A percentile compares a stretch with the other conserved stretches of the same genome.
phyloP scores from a whole-genome alignment of 2,113 vertebrate species.

The Ibidorhyncha struthersii region DNA sequence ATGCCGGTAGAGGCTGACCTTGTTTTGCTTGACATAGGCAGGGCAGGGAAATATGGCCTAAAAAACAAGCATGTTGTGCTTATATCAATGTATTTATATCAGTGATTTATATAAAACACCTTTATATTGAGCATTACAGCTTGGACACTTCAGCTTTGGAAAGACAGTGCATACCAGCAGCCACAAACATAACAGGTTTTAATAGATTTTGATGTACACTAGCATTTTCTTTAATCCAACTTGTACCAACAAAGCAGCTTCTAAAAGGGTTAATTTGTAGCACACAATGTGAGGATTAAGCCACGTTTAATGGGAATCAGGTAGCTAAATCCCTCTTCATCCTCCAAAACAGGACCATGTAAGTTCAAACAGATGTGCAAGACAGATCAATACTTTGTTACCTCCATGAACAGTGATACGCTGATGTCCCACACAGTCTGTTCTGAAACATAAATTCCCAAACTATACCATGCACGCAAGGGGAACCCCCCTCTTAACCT shows the following conservation, averaged over 20 bases:
- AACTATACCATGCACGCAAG: neutral
- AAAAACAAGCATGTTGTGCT: neutral
- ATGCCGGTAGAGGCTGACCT: neutral
- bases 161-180: neutral
- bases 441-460: neutral
- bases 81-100: neutral
- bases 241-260: neutral
- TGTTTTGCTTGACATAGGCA: neutral
- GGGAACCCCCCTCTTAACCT: neutral
- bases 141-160: neutral
- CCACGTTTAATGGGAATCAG: slow-evolving; percentile 17
- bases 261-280: slow-evolving; percentile 38
- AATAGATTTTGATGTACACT: neutral
- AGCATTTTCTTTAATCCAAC: neutral
- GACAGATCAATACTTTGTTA: neutral
- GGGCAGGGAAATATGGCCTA: neutral
- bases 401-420: neutral
- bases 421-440: neutral
- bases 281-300: neutral
- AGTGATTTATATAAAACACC: neutral
- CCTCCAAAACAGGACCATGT: neutral
- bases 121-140: neutral
- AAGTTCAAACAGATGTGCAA: slow-evolving; percentile 46
- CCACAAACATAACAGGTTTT: neutral
- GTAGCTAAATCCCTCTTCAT: slow-evolving; percentile 33